Conservation (phyloP, 1,140 invertebrate genomes). For the Trinorchestia longiramus region DNA sequence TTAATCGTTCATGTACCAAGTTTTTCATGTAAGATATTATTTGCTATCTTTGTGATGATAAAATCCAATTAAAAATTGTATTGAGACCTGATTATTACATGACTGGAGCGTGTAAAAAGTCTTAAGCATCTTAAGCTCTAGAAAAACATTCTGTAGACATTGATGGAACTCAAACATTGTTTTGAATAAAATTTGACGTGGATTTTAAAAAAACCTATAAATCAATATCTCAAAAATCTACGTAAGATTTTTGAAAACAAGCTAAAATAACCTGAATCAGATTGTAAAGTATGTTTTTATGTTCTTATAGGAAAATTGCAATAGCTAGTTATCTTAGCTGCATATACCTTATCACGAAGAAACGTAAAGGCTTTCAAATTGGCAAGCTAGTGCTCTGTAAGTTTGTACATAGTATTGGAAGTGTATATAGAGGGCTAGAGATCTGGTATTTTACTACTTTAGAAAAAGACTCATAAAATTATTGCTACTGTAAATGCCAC, state of each 20-base stretch:
- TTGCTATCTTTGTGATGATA: too few relatives aligned
- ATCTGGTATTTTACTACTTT: slow-evolving; percentile 45
- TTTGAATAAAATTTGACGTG: too few relatives aligned
- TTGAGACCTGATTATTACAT: too few relatives aligned
- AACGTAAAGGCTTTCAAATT: neutral
- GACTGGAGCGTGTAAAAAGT: too few relatives aligned
- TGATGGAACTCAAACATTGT: too few relatives aligned
- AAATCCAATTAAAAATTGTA: too few relatives aligned
- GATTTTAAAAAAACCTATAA: too few relatives aligned
- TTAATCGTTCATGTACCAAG: too few relatives aligned
- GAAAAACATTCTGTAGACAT: too few relatives aligned
- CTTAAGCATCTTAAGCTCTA: too few relatives aligned
- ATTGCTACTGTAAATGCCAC: neutral
- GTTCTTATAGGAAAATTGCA: neutral
- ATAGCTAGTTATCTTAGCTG: neutral
- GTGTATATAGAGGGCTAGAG: slow-evolving; percentile 47
- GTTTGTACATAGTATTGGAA: slow-evolving; percentile 8
- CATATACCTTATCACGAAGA: neutral
- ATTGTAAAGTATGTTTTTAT: neutral
- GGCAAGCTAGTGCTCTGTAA: slow-evolving; percentile 5
- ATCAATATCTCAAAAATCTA: neutral
- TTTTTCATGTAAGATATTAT: too few relatives aligned
- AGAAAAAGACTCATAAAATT: neutral
- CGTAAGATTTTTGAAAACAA: neutral
- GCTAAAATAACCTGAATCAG: neutral